phyloP scores from a whole-genome alignment of 2,113 vertebrate genomes.

The Hydropotes inermis region DNA sequence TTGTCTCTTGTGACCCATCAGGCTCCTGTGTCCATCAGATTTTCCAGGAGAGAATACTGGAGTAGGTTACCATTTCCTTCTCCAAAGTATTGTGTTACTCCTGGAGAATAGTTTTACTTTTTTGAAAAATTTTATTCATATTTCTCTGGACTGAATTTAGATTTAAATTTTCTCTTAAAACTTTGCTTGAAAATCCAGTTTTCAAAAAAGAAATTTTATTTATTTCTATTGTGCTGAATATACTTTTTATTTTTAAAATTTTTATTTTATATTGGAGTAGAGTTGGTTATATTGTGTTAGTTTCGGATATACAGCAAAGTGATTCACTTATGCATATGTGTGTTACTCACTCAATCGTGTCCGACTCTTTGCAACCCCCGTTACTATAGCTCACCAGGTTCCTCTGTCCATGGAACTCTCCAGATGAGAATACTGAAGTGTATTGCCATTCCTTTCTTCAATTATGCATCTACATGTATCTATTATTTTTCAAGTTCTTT shows the following conservation, averaged over 20 bases:
- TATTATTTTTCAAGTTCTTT: neutral
- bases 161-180: slow-evolving; percentile 30
- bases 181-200: neutral
- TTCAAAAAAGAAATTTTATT: neutral
- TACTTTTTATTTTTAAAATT: neutral
- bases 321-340: neutral
- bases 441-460: neutral
- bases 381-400: neutral
- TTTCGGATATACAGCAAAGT: neutral
- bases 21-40: neutral
- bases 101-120: neutral
- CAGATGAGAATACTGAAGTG: neutral
- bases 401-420: neutral
- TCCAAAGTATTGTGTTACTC: neutral
- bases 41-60: neutral
- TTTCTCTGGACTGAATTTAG: neutral
- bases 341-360: neutral
- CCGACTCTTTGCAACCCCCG: neutral
- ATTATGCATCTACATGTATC: neutral
- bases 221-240: neutral
- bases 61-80: neutral
- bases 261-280: neutral
- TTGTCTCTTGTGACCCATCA: neutral
- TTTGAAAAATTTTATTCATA: neutral
- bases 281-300: neutral